Evolutionary conservation across 2,888 invertebrate genomes (phyloP), one percentile per base, ranked within the genome.

Genomic region (Drosophila nr. perissopoda): DNA sequence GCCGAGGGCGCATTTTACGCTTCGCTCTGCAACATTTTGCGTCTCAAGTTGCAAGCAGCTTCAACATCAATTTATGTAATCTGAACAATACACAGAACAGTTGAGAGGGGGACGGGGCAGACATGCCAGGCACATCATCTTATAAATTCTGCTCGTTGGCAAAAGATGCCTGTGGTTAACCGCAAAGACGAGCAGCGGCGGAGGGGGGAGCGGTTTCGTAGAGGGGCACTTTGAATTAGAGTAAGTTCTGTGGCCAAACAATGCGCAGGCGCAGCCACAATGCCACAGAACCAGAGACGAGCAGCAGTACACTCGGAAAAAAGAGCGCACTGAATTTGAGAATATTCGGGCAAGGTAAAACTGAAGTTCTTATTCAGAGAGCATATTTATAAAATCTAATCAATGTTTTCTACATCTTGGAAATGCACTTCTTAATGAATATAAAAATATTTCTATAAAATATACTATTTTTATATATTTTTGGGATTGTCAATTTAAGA

Each of bases 41-140:
- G 75, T 83, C 87, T 85, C 85, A 77, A 78, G 87, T 87, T 87
- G 83, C 85, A 82, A 62, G 73, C 74, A 68, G 83, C 85, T 77
- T 87, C 85, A 76, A 69, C 85, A 87, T 85, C 85, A 85, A 85
- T 85, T 87, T 85, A 87, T 85, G 88, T 85, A 85, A 87, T 84
- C 85, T 81, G 82, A 81, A 84, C 78, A 78, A 78, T 80, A 63
- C 71, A 73, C 58, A 52, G 65, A 70, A 57, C 64, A 4, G 60
- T 51, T 64, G 64, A 62, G 51, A 67, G 1, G 2, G 6, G 4
- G 4, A 16, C 25, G 25, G 25, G 21, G 10, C 31, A 58, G 45
- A 29, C 66, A 57, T 56, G 75, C 71, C 74, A 72, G 70, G 72
- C 88, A 88, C 83, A 88, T 88, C 86, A 87, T 87, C 88, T 85